Percentiles rank a stretch among this genome's conserved stretches.
Evolutionary conservation across 2,797 vertebrate species (phyloP).

Genomic region (Buceros bicornis): DNA sequence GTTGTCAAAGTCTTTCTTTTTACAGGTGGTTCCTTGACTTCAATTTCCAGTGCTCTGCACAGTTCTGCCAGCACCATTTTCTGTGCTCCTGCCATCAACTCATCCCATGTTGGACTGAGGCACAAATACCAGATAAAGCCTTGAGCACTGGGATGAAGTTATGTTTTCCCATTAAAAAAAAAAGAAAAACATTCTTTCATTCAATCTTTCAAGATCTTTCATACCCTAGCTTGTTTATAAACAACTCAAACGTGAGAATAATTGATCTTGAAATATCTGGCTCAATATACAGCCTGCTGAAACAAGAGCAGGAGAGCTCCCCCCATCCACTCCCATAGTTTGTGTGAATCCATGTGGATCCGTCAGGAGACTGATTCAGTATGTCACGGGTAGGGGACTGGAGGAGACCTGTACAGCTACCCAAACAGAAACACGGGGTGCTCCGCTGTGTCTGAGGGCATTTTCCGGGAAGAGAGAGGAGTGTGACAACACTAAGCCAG

Average conservation of each 20-base stretch:
- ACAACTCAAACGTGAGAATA: constrained; percentile 54
- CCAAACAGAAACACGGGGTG: constrained; percentile 31
- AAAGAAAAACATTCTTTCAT: neutral
- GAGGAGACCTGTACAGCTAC: constrained; percentile 1
- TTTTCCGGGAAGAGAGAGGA: constrained; percentile 29
- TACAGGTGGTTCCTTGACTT: neutral
- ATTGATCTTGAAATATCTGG: constrained; percentile 47
- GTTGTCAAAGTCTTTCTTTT: neutral
- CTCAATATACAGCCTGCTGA: neutral
- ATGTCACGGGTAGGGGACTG: constrained; percentile 8
- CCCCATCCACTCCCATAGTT: constrained; percentile 32
- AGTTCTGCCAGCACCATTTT: neutral
- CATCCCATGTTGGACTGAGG: neutral
- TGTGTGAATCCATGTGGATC: constrained; percentile 63
- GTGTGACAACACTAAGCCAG: neutral
- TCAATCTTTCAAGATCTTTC: neutral
- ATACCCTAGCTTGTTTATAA: neutral
- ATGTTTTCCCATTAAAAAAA: neutral
- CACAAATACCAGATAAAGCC: neutral
- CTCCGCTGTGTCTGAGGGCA: neutral
- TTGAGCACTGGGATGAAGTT: neutral
- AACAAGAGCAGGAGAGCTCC: constrained; percentile 23
- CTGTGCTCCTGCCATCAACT: neutral
- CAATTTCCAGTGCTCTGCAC: neutral
- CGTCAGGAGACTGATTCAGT: constrained; percentile 36